phyloP scores from a whole-genome alignment of 1,140 invertebrate genomes.

The Drosophila kurseongensis region DNA sequence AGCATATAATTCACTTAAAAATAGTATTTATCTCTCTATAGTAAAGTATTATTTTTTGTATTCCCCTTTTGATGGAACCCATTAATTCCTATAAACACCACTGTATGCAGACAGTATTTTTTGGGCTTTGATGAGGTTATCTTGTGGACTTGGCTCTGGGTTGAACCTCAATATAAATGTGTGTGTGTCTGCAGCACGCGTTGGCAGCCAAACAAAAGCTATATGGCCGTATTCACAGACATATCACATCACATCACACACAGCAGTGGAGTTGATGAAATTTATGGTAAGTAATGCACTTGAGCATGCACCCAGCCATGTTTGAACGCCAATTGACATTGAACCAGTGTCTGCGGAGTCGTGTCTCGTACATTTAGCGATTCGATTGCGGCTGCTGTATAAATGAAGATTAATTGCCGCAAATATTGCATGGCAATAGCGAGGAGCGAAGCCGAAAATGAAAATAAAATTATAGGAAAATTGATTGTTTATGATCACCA shows the following conservation, averaged over 20 bases:
- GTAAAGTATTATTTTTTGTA: too few relatives aligned
- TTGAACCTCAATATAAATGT: constrained; percentile 1
- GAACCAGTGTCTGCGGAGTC: constrained; percentile 60
- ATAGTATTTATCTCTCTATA: too few relatives aligned
- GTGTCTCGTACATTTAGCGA: constrained; percentile 52
- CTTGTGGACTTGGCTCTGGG: constrained; percentile 36
- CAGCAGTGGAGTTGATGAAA: constrained; percentile 33
- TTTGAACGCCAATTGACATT: constrained; percentile 74
- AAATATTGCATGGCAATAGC: constrained; percentile 54
- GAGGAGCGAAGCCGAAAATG: constrained; percentile 17
- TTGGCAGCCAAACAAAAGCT: constrained; percentile 14
- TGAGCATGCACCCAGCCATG: constrained; percentile 42
- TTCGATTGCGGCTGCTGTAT: constrained; percentile 28
- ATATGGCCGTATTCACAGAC: constrained; percentile 1
- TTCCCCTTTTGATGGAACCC: not conserved
- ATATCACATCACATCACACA: constrained; percentile 5
- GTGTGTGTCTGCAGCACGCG: constrained; percentile 32
- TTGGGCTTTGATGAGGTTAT: constrained; percentile 31
- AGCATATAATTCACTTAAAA: too few relatives aligned
- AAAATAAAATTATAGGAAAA: constrained; percentile 40
- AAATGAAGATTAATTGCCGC: constrained; percentile 58
- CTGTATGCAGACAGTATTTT: not conserved
- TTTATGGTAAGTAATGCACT: constrained; percentile 69
- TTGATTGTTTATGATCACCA: not conserved
- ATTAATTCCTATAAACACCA: not conserved